phyloP scores from a whole-genome alignment of 2,888 invertebrate species.

The Epinotia nisella region DNA sequence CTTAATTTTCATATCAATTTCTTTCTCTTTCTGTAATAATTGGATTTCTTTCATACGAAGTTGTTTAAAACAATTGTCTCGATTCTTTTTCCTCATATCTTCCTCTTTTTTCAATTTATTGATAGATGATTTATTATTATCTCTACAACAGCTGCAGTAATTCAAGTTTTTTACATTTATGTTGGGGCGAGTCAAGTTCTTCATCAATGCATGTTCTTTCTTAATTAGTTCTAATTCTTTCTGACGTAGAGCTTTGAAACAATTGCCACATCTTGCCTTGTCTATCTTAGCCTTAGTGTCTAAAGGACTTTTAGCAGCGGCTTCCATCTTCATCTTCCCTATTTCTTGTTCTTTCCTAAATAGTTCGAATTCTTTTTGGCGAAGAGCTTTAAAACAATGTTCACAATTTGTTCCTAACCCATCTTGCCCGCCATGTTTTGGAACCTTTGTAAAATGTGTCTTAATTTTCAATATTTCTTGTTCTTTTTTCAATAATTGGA shows the following conservation, averaged over 20 bases:
- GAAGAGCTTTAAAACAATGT: conserved; percentile 27
- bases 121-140: conserved; percentile 14
- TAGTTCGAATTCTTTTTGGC: conserved; percentile 25
- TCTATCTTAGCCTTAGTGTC: conserved; percentile 21
- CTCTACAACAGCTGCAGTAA: conserved; percentile 27
- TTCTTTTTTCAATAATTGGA: conserved; percentile 28
- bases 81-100: conserved; percentile 13
- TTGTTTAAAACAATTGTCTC: conserved; percentile 29
- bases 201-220: conserved; percentile 24
- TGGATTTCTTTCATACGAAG: conserved; percentile 30
- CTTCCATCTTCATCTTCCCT: conserved; percentile 14
- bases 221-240: conserved; percentile 28
- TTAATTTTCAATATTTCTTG: conserved; percentile 34
- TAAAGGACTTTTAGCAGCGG: conserved; percentile 1
- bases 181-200: conserved; percentile 24
- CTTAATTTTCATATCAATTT: conserved; percentile 25
- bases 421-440: not conserved
- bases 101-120: conserved; percentile 16
- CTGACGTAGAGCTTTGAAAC: conserved; percentile 20
- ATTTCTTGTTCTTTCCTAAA: conserved; percentile 33
- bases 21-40: conserved; percentile 20
- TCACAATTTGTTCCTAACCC: conserved; percentile 29
- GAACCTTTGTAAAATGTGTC: conserved; percentile 22
- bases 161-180: conserved; percentile 27
- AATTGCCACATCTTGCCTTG: conserved; percentile 28